A percentile compares a stretch with the other conserved stretches of the same genome.
Evolutionary conservation across 2,113 vertebrate genomes (phyloP).

Genomic region (Tamias sibiricus): DNA sequence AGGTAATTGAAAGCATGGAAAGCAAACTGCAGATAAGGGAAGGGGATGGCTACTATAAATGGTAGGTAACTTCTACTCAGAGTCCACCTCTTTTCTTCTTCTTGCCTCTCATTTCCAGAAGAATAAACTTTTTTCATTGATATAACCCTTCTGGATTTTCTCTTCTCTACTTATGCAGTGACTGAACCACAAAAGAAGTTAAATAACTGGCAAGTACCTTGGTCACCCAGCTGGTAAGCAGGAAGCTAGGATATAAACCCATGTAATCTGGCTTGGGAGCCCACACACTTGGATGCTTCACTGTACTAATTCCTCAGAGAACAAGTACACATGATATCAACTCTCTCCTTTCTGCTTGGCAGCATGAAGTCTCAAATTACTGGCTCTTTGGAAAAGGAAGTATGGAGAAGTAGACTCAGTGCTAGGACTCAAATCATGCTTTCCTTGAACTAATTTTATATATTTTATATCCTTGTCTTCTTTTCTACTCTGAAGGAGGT

Average conservation of each 20-base stretch:
- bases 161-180: neutral
- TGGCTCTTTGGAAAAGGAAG: neutral
- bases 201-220: neutral
- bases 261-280: slow-evolving; percentile 1
- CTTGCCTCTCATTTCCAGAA: neutral
- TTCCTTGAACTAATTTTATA: neutral
- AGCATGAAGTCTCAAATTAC: neutral
- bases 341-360: neutral
- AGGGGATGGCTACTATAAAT: neutral
- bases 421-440: neutral
- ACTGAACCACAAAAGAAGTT: neutral
- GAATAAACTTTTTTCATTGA: neutral
- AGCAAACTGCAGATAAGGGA: neutral
- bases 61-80: neutral
- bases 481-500: neutral
- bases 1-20: neutral
- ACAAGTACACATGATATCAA: neutral
- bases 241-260: neutral
- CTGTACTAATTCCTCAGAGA: neutral
- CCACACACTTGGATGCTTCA: neutral
- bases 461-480: neutral
- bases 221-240: neutral
- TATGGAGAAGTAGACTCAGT: neutral
- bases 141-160: neutral
- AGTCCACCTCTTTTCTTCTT: neutral